phyloP scores from a whole-genome alignment of 2,888 invertebrate genomes.

The Branchipolynoe longqiensis region DNA sequence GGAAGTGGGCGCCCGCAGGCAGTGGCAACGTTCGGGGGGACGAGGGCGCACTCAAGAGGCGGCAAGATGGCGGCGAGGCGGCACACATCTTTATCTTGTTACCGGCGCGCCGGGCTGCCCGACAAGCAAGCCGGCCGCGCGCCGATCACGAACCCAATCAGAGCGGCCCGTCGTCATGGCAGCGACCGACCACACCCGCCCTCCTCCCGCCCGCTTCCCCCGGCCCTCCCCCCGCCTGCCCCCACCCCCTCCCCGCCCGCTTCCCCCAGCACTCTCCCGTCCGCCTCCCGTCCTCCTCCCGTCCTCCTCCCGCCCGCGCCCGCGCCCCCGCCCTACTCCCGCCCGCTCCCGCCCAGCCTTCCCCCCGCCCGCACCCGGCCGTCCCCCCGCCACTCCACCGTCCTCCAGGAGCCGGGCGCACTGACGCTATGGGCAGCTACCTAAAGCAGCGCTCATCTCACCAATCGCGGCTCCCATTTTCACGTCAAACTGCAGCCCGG shows the following conservation, averaged over 20 bases:
- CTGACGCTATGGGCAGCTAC: no score
- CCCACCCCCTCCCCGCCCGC: background rate
- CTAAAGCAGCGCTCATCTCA: no score
- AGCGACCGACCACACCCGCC: background rate
- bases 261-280: no score
- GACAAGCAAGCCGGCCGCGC: background rate
- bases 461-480: no score
- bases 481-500: no score
- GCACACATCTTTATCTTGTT: conserved; percentile 47
- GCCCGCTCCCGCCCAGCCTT: no score
- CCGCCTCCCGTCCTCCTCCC: no score
- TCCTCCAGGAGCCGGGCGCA: no score
- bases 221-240: background rate
- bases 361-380: no score
- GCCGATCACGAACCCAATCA: conserved; percentile 41
- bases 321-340: no score
- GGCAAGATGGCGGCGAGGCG: conserved; percentile 40
- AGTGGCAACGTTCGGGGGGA: background rate
- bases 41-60: conserved; percentile 25
- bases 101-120: background rate
- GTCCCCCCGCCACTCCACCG: no score
- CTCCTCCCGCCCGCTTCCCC: background rate
- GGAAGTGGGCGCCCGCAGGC: background rate
- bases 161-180: conserved; percentile 11
- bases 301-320: no score